Base-by-base conservation (phyloP, 2,113 vertebrate species). In the Hyperoodon ampullatus region DNA sequence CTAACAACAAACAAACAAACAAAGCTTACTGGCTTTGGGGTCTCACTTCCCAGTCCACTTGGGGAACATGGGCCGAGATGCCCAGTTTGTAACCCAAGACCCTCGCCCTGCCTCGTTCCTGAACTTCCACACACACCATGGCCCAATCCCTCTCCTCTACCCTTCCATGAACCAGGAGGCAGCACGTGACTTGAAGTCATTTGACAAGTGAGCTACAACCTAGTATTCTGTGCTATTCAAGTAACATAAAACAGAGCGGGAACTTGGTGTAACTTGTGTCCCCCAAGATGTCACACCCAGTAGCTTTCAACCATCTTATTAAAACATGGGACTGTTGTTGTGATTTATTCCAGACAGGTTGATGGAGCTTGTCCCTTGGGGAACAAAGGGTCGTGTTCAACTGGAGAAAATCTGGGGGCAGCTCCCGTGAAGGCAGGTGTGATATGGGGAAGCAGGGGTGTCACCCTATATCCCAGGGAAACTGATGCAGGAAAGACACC, bases 201-300 rank as follows among this genome's bases (percentile, higher is more conserved):
- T 84, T 94, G 77, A 94, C 95, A 98, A 90, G 88, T 84, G 71
- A n/a, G 8, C 66, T 66, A 44, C 26, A 72, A 53, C 78, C 58
- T 10, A 14, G 35, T 21, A 13, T 28, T 19, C 6, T 6, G 44
- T 28, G 60, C 53, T 66, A 21, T 86, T 95, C 93, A 33, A 74
- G 91, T 63, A 35, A 60, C n/a, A 3, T 6, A 30, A 72, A 74
- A 68, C 61, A 61, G 33, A 26, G 35, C 75, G 15, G 42, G 26
- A 95, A 77, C 93, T 42, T 21, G 33, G 75, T n/a, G 60, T 50
- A 4, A 19, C 55, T 50, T 23, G n/a, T 5, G n/a, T 78, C 58
- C 47, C 13, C 23, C 50, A 26, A 77, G 90, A 66, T 23, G 77
- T 58, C 53, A 33, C 14, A 58, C 24, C 18, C 87, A 87, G 28